phyloP scores from a whole-genome alignment of 2,888 invertebrate genomes.

The Endomychus coccineus region DNA sequence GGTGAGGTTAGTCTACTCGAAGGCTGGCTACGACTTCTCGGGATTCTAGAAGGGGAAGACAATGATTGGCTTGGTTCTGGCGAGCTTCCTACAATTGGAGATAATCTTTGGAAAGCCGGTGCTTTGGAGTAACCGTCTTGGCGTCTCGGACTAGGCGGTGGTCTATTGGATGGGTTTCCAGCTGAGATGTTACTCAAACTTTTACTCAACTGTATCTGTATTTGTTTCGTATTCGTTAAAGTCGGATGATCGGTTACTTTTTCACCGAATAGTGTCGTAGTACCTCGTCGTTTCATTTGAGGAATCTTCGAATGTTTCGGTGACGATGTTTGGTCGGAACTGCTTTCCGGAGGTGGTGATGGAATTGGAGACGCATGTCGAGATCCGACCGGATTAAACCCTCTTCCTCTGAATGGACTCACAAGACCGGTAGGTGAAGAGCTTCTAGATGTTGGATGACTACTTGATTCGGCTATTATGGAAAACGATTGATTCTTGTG shows the following conservation, averaged over 20 bases:
- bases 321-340: constrained; percentile 14
- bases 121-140: constrained; percentile 18
- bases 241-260: constrained; percentile 27
- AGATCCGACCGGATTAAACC: constrained; percentile 42
- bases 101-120: constrained; percentile 35
- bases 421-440: constrained; percentile 39
- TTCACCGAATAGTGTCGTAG: constrained; percentile 32
- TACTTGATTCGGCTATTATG: constrained; percentile 39
- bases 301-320: constrained; percentile 32
- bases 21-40: constrained; percentile 34
- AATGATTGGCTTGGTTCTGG: constrained; percentile 39
- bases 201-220: constrained; percentile 35
- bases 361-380: constrained; percentile 39
- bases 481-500: constrained; percentile 40
- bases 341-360: constrained; percentile 33
- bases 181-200: constrained; percentile 35
- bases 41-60: constrained; percentile 41
- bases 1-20: constrained; percentile 34
- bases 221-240: constrained; percentile 25
- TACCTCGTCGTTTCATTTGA: constrained; percentile 27
- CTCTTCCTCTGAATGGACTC: constrained; percentile 42
- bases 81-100: constrained; percentile 40
- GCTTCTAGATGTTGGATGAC: constrained; percentile 34
- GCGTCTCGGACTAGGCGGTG: constrained; percentile 30
- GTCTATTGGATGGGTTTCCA: constrained; percentile 22